phyloP scores from a whole-genome alignment of 1,140 invertebrate genomes.

The Oedothorax gibbosus region DNA sequence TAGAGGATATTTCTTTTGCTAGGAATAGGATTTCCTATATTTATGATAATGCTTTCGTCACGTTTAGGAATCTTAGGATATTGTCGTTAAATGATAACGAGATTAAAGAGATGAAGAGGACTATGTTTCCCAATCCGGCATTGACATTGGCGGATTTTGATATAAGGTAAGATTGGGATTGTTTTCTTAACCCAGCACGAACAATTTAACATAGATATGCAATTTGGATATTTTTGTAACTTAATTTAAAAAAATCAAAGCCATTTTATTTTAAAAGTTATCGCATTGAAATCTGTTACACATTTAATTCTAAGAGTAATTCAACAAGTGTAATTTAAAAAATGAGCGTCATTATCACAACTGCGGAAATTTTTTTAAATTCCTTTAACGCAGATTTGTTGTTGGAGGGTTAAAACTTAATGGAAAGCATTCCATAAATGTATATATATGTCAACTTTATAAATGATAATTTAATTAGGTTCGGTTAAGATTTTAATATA shows the following conservation, averaged over 20 bases:
- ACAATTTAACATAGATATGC: too few relatives aligned
- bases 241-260: neutral
- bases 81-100: slow-evolving; percentile 13
- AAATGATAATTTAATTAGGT: too few relatives aligned
- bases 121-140: slow-evolving; percentile 38
- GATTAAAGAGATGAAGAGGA: slow-evolving; percentile 7
- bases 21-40: slow-evolving; percentile 14
- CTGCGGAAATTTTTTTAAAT: too few relatives aligned
- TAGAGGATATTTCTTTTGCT: slow-evolving; percentile 4
- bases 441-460: too few relatives aligned
- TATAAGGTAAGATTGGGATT: slow-evolving; percentile 13
- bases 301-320: neutral
- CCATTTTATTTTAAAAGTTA: neutral
- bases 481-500: too few relatives aligned
- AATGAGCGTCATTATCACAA: too few relatives aligned
- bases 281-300: neutral
- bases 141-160: neutral
- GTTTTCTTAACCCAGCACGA: neutral
- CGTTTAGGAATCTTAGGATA: neutral
- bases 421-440: too few relatives aligned
- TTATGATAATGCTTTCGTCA: slow-evolving; percentile 13
- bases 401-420: too few relatives aligned
- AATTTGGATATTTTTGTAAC: neutral
- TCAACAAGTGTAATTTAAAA: too few relatives aligned
- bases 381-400: too few relatives aligned